These are phyloP conservation scores for Alloscopus bannaensis DNA, from an alignment of 2,888 invertebrate genomes.

Conservation along the genomic window DNA sequence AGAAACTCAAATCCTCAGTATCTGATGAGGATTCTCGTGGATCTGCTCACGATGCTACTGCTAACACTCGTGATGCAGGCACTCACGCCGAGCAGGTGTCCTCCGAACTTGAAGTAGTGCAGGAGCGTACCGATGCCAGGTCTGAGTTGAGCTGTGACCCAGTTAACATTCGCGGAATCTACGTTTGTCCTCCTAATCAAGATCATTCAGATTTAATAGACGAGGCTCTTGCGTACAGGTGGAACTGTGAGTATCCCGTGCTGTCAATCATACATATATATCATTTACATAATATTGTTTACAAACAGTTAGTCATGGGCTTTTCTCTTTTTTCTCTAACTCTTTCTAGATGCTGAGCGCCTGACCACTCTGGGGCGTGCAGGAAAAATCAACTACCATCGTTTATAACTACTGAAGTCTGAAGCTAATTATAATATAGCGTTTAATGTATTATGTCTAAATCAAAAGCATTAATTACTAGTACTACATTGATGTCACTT, in stretches of 20 bases:
- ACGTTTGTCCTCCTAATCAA: neutral
- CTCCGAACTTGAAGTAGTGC: too few relatives aligned
- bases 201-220: slow-evolving; percentile 19
- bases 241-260: slow-evolving; percentile 34
- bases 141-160: neutral
- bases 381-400: slow-evolving; percentile 29
- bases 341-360: slow-evolving; percentile 20
- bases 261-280: too few relatives aligned
- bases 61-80: too few relatives aligned
- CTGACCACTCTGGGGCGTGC: neutral
- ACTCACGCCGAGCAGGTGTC: too few relatives aligned
- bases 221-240: slow-evolving; percentile 3
- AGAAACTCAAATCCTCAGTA: too few relatives aligned
- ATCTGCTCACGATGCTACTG: neutral
- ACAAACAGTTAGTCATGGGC: too few relatives aligned
- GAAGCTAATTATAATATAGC: slow-evolving; percentile 29
- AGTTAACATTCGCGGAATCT: neutral
- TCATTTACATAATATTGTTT: too few relatives aligned
- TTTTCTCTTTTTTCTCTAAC: neutral
- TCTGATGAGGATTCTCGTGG: too few relatives aligned
- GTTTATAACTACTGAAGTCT: slow-evolving; percentile 47
- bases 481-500: too few relatives aligned
- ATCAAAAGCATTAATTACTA: too few relatives aligned
- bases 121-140: neutral
- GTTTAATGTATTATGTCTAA: too few relatives aligned